Conservation (phyloP, 2,888 invertebrate genomes). For the Oxycera nigricornis region DNA sequence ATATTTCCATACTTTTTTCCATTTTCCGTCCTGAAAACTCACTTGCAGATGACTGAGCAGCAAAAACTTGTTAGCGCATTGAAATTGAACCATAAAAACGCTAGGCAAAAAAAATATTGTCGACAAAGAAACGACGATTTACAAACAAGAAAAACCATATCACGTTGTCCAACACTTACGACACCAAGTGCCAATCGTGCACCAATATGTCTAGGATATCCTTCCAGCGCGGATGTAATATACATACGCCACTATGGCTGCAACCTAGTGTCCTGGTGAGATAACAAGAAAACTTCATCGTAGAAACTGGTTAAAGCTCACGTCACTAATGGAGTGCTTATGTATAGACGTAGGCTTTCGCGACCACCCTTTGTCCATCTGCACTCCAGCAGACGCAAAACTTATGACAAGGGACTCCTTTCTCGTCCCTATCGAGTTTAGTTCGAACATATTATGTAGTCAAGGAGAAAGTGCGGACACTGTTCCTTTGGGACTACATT, state of each 20-base stretch:
- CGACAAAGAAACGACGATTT: too few species aligned
- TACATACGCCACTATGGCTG: neutral
- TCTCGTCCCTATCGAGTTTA: neutral
- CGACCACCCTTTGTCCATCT: neutral
- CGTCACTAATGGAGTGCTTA: neutral
- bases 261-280: neutral
- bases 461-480: neutral
- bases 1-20: too few species aligned
- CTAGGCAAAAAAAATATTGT: too few species aligned
- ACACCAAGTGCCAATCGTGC: neutral
- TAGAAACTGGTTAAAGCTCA: conserved; percentile 11
- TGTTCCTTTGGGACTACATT: conserved; percentile 25
- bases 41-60: too few species aligned
- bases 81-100: too few species aligned
- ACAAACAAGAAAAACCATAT: neutral
- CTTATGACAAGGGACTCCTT: neutral
- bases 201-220: neutral
- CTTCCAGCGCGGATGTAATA: neutral
- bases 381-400: neutral
- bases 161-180: neutral
- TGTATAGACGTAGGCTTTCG: neutral
- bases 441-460: conserved; percentile 19
- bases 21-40: too few species aligned
- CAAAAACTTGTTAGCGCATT: too few species aligned
- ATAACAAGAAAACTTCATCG: conserved; percentile 8